phyloP scores from a whole-genome alignment of 2,888 invertebrate species.

The Eupsilia transversa region DNA sequence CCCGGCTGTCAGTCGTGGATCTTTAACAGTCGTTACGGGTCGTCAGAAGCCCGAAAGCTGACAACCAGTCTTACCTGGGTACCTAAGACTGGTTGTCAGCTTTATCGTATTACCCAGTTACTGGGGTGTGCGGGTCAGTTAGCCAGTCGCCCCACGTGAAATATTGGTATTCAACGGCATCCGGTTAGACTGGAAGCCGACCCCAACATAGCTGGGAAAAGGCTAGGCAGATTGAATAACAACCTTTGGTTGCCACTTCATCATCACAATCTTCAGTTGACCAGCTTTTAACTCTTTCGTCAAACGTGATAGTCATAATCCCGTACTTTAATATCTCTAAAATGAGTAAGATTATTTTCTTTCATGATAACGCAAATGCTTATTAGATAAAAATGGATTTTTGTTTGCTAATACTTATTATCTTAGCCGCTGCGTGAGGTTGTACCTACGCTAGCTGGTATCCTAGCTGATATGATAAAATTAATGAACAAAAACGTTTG shows the following conservation, averaged over 20 bases:
- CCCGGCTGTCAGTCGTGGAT: too few species aligned
- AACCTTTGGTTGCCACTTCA: too few species aligned
- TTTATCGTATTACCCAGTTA: too few species aligned
- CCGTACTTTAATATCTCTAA: conserved; percentile 11
- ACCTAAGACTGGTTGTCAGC: too few species aligned
- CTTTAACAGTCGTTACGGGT: too few species aligned
- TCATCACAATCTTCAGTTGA: not conserved
- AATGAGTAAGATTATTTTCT: conserved; percentile 11
- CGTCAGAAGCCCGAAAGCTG: too few species aligned
- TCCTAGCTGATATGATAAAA: conserved; percentile 25
- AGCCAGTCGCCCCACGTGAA: not conserved
- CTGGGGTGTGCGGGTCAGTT: too few species aligned
- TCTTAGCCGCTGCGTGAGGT: conserved; percentile 25
- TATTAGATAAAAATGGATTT: conserved; percentile 24
- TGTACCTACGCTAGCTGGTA: too few species aligned
- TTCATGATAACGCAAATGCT: conserved; percentile 23
- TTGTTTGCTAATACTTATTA: conserved; percentile 18
- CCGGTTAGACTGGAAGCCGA: not conserved
- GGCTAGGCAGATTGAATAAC: too few species aligned
- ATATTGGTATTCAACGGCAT: not conserved
- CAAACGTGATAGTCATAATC: not conserved
- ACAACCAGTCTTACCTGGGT: too few species aligned
- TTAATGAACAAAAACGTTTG: not conserved
- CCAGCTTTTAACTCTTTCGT: not conserved
- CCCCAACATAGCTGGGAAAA: not conserved